A percentile compares a stretch with the other conserved stretches of the same genome.
phyloP scores from a whole-genome alignment of 2,797 vertebrate genomes.

The Gallinago stenura region DNA sequence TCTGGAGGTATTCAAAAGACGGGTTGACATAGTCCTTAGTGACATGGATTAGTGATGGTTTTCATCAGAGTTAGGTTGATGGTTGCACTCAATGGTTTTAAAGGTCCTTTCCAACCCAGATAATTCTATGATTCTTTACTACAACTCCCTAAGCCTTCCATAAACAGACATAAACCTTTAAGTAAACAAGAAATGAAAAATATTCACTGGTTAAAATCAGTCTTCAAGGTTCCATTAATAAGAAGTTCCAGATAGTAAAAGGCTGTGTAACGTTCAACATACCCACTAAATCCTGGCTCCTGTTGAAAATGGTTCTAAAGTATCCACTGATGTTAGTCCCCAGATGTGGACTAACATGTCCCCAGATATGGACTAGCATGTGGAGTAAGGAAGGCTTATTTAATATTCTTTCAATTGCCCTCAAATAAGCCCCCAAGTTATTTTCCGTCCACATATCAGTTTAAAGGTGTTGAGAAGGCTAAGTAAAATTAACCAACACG shows the following conservation, averaged over 20 bases:
- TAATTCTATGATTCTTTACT: too few relatives aligned
- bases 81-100: too few relatives aligned
- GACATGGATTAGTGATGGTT: too few relatives aligned
- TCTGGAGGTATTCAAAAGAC: too few relatives aligned
- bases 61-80: too few relatives aligned
- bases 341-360: too few relatives aligned
- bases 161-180: not conserved
- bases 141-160: not conserved
- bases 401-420: not conserved
- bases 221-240: not conserved
- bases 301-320: not conserved
- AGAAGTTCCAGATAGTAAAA: not conserved
- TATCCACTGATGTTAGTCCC: not conserved
- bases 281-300: not conserved
- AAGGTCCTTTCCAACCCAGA: too few relatives aligned
- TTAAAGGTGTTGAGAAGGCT: not conserved
- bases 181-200: not conserved
- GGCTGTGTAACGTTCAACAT: not conserved
- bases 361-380: too few relatives aligned
- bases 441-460: not conserved
- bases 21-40: too few relatives aligned
- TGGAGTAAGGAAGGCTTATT: not conserved
- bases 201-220: not conserved
- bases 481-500: not conserved
- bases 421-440: not conserved